These are phyloP conservation scores for Actinostola sp. DNA, from an alignment of 92 coral and sea anemone genomes.

Conservation along the genomic window DNA sequence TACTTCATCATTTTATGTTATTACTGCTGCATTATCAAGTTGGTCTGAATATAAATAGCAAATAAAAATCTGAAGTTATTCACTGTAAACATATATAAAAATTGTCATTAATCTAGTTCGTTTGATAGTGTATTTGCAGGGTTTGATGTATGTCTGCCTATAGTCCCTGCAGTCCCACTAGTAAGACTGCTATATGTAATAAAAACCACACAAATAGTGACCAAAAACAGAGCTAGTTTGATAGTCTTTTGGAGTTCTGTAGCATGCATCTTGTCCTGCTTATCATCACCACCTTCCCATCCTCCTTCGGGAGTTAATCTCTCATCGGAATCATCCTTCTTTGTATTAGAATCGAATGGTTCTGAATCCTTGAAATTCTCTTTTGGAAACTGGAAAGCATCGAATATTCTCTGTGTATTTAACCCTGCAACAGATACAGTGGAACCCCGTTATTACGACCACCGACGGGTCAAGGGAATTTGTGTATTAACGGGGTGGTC, in stretches of 20 bases:
- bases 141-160: background rate
- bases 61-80: background rate
- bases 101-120: background rate
- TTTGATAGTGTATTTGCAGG: background rate
- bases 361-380: constrained; percentile 26
- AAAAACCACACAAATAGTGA: constrained; percentile 52
- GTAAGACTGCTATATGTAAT: constrained; percentile 45
- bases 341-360: constrained; percentile 51
- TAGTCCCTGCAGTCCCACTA: constrained; percentile 5
- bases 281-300: constrained; percentile 83
- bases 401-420: constrained; percentile 32
- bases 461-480: background rate
- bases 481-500: too few species aligned
- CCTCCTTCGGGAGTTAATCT: constrained; percentile 65
- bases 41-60: background rate
- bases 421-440: constrained; percentile 28
- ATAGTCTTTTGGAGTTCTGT: constrained; percentile 67
- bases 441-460: background rate
- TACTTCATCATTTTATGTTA: background rate
- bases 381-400: constrained; percentile 34
- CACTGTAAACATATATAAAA: constrained; percentile 10
- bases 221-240: constrained; percentile 48
- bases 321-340: constrained; percentile 61
- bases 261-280: constrained; percentile 65
- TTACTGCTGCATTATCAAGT: background rate